phyloP scores from a whole-genome alignment of 53 echinoderm and acorn worm genomes.

The Apostichopus leukothele region DNA sequence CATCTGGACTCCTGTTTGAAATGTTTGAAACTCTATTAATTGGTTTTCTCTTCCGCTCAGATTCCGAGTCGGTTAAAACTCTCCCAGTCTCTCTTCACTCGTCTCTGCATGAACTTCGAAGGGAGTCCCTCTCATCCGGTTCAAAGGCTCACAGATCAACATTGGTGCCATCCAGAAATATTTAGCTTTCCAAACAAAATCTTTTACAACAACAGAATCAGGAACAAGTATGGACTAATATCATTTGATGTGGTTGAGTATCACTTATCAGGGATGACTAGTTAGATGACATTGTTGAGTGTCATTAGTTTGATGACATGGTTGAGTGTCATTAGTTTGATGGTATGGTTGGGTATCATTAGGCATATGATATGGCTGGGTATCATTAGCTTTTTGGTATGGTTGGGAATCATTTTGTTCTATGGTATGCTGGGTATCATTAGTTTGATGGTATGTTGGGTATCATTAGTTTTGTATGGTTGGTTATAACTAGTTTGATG shows the following conservation, averaged over 20 bases:
- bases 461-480: too few relatives aligned
- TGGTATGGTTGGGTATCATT: slow-evolving; percentile 9
- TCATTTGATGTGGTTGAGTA: too few relatives aligned
- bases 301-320: not conserved
- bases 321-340: too few relatives aligned
- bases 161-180: slow-evolving; percentile 38
- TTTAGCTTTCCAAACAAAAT: slow-evolving; percentile 36
- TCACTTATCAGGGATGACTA: too few relatives aligned
- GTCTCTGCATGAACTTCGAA: slow-evolving; percentile 28
- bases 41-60: not conserved
- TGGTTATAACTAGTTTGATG: too few relatives aligned
- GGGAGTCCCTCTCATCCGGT: not conserved
- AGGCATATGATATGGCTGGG: not conserved
- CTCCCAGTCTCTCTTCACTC: slow-evolving; percentile 24
- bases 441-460: not conserved
- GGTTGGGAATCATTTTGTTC: not conserved
- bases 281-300: too few relatives aligned
- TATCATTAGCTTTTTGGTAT: not conserved
- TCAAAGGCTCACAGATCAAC: slow-evolving; percentile 24
- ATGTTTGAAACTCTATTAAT: too few relatives aligned
- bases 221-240: not conserved
- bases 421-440: not conserved
- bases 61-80: slow-evolving; percentile 14
- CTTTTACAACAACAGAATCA: slow-evolving; percentile 30
- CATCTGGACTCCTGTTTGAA: too few relatives aligned